Evolutionary conservation across 2,113 vertebrate genomes (phyloP).

Genomic region (Protomyctophum bolini): DNA sequence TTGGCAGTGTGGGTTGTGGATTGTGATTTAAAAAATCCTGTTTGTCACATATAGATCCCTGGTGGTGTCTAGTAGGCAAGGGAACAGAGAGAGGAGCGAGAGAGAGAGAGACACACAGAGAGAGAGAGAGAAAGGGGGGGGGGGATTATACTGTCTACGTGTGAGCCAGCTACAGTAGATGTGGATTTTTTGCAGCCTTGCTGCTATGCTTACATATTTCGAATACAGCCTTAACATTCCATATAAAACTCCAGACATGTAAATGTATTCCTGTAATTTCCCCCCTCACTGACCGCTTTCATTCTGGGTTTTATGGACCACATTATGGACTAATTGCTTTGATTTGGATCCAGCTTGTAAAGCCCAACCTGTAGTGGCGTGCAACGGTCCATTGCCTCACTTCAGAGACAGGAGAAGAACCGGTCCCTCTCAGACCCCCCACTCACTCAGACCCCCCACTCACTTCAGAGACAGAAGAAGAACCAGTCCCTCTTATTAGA

Average conservation of each 20-base stretch:
- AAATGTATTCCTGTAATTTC: constrained; percentile 46
- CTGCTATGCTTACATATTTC: constrained; percentile 33
- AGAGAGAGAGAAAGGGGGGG: background rate
- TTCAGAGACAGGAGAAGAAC: constrained; percentile 63
- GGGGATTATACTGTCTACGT: background rate
- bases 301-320: constrained; percentile 77
- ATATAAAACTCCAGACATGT: constrained; percentile 52
- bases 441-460: constrained; percentile 10
- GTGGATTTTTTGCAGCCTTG: constrained; percentile 23
- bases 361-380: constrained; percentile 72
- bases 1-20: constrained; percentile 61
- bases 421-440: constrained; percentile 3
- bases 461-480: constrained; percentile 65
- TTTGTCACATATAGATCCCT: constrained; percentile 66
- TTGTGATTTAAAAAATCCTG: constrained; percentile 66
- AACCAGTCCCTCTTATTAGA: constrained; percentile 21
- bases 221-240: constrained; percentile 54
- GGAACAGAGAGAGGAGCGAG: constrained; percentile 28
- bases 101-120: background rate
- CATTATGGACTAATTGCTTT: constrained; percentile 83
- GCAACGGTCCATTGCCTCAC: constrained; percentile 74
- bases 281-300: constrained; percentile 67
- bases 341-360: constrained; percentile 80
- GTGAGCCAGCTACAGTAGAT: constrained; percentile 1
- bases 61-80: constrained; percentile 46